Percentiles rank a stretch among this genome's conserved stretches.
Conservation (phyloP, 2,888 invertebrate species). For the Volucella inanis region DNA sequence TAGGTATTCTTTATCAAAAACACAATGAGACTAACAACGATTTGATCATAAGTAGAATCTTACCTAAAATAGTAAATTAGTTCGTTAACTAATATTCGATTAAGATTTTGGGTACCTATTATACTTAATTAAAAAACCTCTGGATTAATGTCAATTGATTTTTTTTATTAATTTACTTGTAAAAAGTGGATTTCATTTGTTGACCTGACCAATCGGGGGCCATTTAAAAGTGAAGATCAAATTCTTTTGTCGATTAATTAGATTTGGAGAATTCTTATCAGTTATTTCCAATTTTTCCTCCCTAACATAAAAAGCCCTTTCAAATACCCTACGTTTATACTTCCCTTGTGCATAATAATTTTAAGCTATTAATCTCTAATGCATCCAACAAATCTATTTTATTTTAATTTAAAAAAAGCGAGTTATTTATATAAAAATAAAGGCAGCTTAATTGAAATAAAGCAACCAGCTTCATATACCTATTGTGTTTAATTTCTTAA, state of each 20-base stretch:
- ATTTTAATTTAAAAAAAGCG: slow-evolving; percentile 11
- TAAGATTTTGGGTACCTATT: no score
- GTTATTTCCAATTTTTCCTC: slow-evolving; percentile 13
- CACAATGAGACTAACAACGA: no score
- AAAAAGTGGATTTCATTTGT: no score
- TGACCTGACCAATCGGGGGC: neutral
- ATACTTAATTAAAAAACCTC: no score
- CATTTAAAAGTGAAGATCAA: neutral
- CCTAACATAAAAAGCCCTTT: neutral
- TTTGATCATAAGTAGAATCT: no score
- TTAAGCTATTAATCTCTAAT: slow-evolving; percentile 47
- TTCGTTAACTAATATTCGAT: no score
- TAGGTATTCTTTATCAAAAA: no score
- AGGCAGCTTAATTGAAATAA: slow-evolving; percentile 18
- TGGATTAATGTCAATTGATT: no score
- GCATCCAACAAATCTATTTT: slow-evolving; percentile 30
- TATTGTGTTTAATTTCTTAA: slow-evolving; percentile 37
- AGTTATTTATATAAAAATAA: neutral
- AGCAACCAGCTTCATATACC: slow-evolving; percentile 51
- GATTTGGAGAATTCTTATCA: slow-evolving; percentile 6
- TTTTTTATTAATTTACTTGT: no score
- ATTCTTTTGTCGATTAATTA: neutral
- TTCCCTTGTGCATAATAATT: slow-evolving; percentile 33
- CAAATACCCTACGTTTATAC: slow-evolving; percentile 13
- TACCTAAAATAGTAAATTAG: no score